Evolutionary conservation across 2,888 invertebrate species (phyloP).

Genomic region (Hirtodrosophila duncani): DNA sequence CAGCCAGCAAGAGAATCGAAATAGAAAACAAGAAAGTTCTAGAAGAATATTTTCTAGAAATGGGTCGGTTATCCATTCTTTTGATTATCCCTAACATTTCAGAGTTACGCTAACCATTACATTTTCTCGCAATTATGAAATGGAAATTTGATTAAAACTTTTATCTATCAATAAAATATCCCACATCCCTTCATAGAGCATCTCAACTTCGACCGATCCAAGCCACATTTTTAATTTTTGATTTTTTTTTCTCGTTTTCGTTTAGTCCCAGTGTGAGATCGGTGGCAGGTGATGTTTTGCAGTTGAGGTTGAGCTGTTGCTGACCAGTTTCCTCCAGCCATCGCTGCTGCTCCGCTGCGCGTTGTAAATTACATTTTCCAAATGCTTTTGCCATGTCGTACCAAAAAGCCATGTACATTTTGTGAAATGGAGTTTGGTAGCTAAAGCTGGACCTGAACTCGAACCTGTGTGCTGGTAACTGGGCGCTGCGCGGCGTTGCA

Average conservation of each 20-base stretch:
- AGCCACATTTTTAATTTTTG: too few relatives aligned
- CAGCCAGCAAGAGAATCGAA: too few relatives aligned
- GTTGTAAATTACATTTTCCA: constrained; percentile 76
- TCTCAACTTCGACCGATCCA: too few relatives aligned
- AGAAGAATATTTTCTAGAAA: too few relatives aligned
- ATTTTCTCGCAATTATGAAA: too few relatives aligned
- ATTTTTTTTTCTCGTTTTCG: constrained; percentile 11
- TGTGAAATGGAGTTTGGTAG: constrained; percentile 50
- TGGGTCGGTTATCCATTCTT: too few relatives aligned
- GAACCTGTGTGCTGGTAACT: neutral
- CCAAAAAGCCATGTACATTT: constrained; percentile 70
- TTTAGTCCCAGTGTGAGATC: constrained; percentile 54
- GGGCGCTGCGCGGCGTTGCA: constrained; percentile 8
- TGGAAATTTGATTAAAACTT: too few relatives aligned
- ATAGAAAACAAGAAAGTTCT: too few relatives aligned
- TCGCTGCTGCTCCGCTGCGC: constrained; percentile 36
- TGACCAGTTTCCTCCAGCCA: constrained; percentile 20
- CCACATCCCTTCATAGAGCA: too few relatives aligned
- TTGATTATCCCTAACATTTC: too few relatives aligned
- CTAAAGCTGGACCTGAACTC: constrained; percentile 10
- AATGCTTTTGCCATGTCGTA: constrained; percentile 73
- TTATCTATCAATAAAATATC: too few relatives aligned
- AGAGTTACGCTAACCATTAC: too few relatives aligned
- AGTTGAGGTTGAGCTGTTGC: constrained; percentile 43
- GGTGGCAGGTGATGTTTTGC: constrained; percentile 61